phyloP scores from a whole-genome alignment of 1,140 invertebrate species.

The Ceratitis capitata region DNA sequence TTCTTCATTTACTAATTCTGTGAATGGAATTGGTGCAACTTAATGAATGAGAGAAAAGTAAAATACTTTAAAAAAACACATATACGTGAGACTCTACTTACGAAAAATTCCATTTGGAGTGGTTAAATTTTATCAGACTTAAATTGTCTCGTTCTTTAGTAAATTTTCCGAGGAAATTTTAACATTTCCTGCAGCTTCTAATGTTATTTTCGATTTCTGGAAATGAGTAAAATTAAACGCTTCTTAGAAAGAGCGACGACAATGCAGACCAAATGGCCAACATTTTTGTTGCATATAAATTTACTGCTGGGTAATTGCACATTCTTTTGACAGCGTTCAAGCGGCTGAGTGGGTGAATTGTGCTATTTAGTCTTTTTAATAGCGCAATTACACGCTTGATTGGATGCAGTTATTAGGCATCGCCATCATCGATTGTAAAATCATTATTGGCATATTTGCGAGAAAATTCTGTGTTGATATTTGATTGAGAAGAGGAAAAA shows the following conservation, averaged over 20 bases:
- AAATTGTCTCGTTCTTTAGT: too few species aligned
- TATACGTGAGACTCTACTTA: too few species aligned
- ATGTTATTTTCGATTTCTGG: too few species aligned
- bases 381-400: constrained; percentile 1
- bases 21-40: neutral
- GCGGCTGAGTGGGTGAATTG: neutral
- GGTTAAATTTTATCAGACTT: too few species aligned
- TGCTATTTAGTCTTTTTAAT: neutral
- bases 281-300: neutral
- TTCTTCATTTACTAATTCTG: too few species aligned
- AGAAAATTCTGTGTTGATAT: neutral
- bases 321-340: neutral
- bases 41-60: neutral
- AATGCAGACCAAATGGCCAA: neutral
- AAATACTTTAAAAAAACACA: too few species aligned
- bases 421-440: neutral
- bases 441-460: neutral
- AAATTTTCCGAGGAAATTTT: too few species aligned
- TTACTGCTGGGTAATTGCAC: neutral
- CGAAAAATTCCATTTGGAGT: too few species aligned
- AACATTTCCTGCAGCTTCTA: too few species aligned
- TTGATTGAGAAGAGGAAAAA: neutral
- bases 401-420: neutral
- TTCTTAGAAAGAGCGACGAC: neutral
- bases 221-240: neutral